A percentile compares a stretch with the other conserved stretches of the same genome.
Evolutionary conservation across 2,888 invertebrate genomes (phyloP).

Genomic region (Chalcosyrphus nemorum): DNA sequence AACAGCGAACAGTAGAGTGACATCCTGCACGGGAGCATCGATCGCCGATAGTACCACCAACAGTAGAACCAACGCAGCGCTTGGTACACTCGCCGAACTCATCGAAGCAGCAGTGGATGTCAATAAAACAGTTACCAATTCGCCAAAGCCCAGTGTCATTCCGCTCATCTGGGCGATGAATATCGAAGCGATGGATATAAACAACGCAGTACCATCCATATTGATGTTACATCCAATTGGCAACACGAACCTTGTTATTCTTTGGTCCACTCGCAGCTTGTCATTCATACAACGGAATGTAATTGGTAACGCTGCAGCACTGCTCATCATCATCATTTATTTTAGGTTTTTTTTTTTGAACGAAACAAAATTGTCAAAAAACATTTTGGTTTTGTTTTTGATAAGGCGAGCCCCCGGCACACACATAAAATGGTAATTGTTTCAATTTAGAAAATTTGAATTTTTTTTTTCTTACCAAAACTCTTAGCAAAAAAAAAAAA

Average conservation of each 20-base stretch:
- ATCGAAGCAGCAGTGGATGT: constrained; percentile 94
- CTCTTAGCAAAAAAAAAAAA: constrained; percentile 31
- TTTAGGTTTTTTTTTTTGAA: not conserved
- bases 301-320: constrained; percentile 94
- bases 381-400: not conserved
- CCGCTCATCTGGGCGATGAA: constrained; percentile 94
- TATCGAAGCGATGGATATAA: constrained; percentile 93
- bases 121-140: constrained; percentile 92
- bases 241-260: constrained; percentile 93
- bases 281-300: constrained; percentile 94
- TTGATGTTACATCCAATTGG: constrained; percentile 96
- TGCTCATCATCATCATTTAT: constrained; percentile 78
- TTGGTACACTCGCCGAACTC: constrained; percentile 93
- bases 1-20: constrained; percentile 91
- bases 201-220: constrained; percentile 95
- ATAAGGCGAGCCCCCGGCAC: constrained; percentile 16
- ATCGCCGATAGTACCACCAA: constrained; percentile 91
- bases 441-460: constrained; percentile 36
- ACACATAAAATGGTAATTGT: constrained; percentile 46
- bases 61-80: constrained; percentile 91
- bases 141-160: constrained; percentile 89
- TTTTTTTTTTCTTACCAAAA: constrained; percentile 31
- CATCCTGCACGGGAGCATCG: constrained; percentile 91
- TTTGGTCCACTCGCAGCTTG: constrained; percentile 89
- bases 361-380: constrained; percentile 8